These are phyloP conservation scores for Pristiophorus japonicus DNA, from an alignment of 2,113 vertebrate genomes.

Conservation along the genomic window DNA sequence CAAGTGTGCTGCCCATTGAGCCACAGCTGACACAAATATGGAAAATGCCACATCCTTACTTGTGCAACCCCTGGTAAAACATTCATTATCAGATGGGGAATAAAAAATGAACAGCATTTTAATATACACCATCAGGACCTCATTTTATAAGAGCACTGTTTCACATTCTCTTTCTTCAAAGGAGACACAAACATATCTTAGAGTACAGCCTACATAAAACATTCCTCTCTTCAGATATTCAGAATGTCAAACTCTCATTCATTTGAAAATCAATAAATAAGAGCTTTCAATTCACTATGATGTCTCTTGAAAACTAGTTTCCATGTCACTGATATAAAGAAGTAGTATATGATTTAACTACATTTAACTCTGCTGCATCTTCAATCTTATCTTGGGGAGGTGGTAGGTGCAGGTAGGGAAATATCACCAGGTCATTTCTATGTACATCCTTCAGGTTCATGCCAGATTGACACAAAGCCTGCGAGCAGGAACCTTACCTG, in stretches of 20 bases:
- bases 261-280: neutral
- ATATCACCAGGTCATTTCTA: neutral
- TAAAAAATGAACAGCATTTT: neutral
- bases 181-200: neutral
- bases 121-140: neutral
- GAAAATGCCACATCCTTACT: neutral
- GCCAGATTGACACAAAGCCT: neutral
- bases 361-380: neutral
- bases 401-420: neutral
- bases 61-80: neutral
- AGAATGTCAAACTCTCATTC: neutral
- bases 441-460: neutral
- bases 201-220: neutral
- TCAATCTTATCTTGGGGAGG: neutral
- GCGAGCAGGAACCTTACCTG: no score
- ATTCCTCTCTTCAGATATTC: neutral
- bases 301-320: neutral
- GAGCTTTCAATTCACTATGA: neutral
- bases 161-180: neutral
- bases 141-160: neutral
- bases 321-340: neutral
- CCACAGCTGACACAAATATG: no score
- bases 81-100: neutral
- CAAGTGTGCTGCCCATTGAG: no score
- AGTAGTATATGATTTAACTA: neutral